Evolutionary conservation across 2,888 invertebrate genomes (phyloP), one percentile per base, ranked within the genome.

Genomic region (Diarsia rubi): DNA sequence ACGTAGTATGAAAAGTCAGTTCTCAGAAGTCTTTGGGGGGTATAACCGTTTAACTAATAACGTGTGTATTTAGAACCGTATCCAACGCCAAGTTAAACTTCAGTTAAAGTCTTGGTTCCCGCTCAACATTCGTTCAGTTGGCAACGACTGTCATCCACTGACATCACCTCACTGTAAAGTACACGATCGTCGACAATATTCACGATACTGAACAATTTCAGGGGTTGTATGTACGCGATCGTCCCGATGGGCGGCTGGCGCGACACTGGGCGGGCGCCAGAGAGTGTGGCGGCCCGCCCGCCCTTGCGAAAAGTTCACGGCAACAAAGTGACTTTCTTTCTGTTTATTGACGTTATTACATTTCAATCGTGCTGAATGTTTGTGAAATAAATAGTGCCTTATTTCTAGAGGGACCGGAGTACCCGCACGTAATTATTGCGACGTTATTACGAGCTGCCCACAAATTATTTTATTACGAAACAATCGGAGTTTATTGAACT

Each of bases 241-340:
- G 91, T 90, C 89, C 84, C 87, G 88, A 83, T 86, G 93, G 94
- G 94, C 94, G 94, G 94, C 90, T 90, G 84, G 90, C 92, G 91
- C 93, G 93, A 91, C 92, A 96, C 96, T 96, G 94, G 95, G 95
- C 94, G 95, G 94, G 92, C 94, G 94, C 93, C 84, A 80, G 73
- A 75, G 83, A 79, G 73, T 75, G 84, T n/a, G 75, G 45, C 78
- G 88, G 85, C 83, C 88, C 89, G 90, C 89, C 92, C 92, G 93
- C 93, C 93, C 93, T 95, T 94, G 93, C 93, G 90, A 90, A 92
- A 94, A 96, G 95, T 96, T 96, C 96, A 96, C 91, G 94, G 95
- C 90, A 91, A 94, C 92, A 88, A 89, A 89, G 90, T 90, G 91
- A 91, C 91, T 93, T 93, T 92, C 92, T 92, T 92, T 92, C 90